Evolutionary conservation across 2,797 vertebrate species (phyloP).

Genomic region (Pseudomugil tenellus): DNA sequence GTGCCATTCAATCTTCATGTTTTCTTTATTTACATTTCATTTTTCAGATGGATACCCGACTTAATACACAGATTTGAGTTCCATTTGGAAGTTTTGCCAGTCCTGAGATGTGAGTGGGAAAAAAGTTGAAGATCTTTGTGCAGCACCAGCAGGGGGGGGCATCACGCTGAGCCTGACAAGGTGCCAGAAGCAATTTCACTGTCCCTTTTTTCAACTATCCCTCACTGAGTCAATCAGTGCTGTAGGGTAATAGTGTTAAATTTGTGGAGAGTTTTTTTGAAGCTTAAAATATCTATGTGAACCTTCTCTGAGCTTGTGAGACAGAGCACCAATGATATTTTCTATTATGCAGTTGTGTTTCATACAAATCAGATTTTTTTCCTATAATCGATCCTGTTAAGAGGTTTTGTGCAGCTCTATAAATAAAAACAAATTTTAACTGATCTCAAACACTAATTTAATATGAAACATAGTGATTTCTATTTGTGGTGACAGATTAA

Average conservation of each 20-base stretch:
- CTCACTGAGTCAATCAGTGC: background rate
- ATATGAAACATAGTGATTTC: background rate
- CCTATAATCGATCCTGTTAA: background rate
- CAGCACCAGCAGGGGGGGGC: slow-evolving; percentile 3
- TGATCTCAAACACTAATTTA: background rate
- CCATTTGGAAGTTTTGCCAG: slow-evolving; percentile 3
- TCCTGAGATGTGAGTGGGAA: background rate
- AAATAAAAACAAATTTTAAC: background rate
- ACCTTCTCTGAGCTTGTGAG: background rate
- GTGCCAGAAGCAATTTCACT: slow-evolving; percentile 1
- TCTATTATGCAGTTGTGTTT: background rate
- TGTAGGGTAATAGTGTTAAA: background rate
- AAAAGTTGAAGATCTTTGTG: background rate
- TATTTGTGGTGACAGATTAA: background rate
- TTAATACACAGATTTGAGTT: slow-evolving; percentile 8
- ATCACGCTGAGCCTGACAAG: slow-evolving; percentile 7
- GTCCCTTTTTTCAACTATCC: background rate
- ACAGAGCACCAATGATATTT: background rate
- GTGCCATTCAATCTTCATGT: background rate
- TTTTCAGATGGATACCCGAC: background rate
- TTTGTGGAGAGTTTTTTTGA: background rate
- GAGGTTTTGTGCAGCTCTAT: background rate
- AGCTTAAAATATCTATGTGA: background rate
- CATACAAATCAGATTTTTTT: background rate
- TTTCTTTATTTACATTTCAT: slow-evolving; percentile 15